Percentiles rank a stretch among this genome's conserved stretches.
phyloP scores from a whole-genome alignment of 2,113 vertebrate species.

The Chionis minor region DNA sequence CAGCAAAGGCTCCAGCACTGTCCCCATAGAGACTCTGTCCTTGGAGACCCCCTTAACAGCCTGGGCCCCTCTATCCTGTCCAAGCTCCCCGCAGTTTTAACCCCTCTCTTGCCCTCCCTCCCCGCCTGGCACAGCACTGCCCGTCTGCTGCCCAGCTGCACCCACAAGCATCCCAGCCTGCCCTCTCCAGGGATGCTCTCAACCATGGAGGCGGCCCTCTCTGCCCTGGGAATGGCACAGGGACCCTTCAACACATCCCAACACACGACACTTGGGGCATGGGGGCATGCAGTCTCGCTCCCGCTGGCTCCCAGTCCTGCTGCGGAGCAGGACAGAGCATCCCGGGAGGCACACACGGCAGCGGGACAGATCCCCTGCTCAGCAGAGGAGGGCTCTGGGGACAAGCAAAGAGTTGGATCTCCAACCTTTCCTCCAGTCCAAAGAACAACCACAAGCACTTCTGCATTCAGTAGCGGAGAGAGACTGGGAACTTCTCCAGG shows the following conservation, averaged over 20 bases:
- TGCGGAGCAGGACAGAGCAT: background rate
- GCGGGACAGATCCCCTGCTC: rapidly evolving
- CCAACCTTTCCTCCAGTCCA: background rate
- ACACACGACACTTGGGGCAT: rapidly evolving
- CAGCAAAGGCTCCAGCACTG: background rate
- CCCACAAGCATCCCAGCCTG: background rate
- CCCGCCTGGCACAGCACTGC: background rate
- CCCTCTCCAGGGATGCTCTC: background rate
- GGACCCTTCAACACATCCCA: background rate
- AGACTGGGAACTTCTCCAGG: background rate
- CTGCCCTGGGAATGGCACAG: background rate
- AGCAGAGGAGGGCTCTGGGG: background rate
- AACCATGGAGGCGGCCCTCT: rapidly evolving
- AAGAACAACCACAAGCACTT: conserved; percentile 16
- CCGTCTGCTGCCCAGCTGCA: background rate
- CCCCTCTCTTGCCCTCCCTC: background rate
- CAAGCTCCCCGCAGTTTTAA: background rate
- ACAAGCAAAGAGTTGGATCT: background rate
- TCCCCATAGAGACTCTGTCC: rapidly evolving
- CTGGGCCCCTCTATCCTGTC: background rate
- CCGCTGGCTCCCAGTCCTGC: background rate
- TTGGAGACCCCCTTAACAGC: background rate
- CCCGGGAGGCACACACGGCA: rapidly evolving
- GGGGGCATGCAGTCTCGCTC: background rate
- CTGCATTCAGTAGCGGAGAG: background rate